Evolutionary conservation across 2,888 invertebrate species (phyloP).

Genomic region (Pantelozetes paolii): DNA sequence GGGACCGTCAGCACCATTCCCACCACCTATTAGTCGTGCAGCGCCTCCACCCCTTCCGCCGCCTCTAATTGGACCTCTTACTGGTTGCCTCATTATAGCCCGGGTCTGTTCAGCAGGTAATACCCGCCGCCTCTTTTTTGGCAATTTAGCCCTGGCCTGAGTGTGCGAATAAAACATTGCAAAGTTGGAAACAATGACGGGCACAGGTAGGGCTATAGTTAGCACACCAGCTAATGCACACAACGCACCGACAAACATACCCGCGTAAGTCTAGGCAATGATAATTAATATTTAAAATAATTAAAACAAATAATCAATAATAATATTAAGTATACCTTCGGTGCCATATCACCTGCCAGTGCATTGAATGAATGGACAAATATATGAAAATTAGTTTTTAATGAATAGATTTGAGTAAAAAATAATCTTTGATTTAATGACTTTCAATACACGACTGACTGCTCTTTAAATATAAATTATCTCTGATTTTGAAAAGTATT

Average conservation of each 20-base stretch:
- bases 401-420: too few relatives aligned
- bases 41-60: slow-evolving; percentile 28
- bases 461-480: too few relatives aligned
- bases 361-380: neutral
- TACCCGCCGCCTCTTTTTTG: slow-evolving; percentile 94
- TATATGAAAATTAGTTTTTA: neutral
- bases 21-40: neutral
- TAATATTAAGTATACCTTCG: neutral
- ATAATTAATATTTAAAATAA: neutral
- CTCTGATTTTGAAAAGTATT: too few relatives aligned
- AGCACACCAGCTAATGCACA: slow-evolving; percentile 97
- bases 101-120: slow-evolving; percentile 86
- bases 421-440: too few relatives aligned
- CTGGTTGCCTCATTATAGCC: slow-evolving; percentile 50
- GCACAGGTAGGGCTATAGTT: slow-evolving; percentile 94
- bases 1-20: slow-evolving; percentile 50
- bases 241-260: slow-evolving; percentile 96
- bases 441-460: too few relatives aligned
- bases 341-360: slow-evolving; percentile 26
- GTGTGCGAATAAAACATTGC: slow-evolving; percentile 61
- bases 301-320: neutral
- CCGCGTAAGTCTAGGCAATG: slow-evolving; percentile 78
- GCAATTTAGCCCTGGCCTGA: slow-evolving; percentile 96
- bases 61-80: slow-evolving; percentile 11
- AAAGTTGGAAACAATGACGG: slow-evolving; percentile 99